Evolutionary conservation across 2,888 invertebrate species (phyloP), one percentile per base, ranked within the genome.

Genomic region (Drosophila nr. fundita): DNA sequence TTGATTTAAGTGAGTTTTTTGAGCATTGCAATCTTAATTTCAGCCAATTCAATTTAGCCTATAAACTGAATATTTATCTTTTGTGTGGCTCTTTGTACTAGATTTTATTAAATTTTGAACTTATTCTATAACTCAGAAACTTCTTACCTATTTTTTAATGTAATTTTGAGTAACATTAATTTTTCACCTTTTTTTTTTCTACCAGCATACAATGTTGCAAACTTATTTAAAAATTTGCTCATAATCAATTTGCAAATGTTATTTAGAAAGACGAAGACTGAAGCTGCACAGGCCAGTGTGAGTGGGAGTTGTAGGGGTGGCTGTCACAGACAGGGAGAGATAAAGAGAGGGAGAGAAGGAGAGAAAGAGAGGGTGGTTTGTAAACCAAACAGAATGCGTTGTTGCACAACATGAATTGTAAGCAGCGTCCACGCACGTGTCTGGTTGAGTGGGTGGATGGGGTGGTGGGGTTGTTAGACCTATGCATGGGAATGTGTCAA

Each of bases 401-500:
- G 68, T 77, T 76, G 76, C 72, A 69, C 78, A 67, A 73, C 70
- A 64, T 69, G 58, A 75, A 45, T 30, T 61, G 60, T 42, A 34
- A 69, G 40, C 48, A 50, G n/a, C 21, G 52, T 48, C 53, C 60
- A 58, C 52, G 75, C 78, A 78, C 71, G 69, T 82, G 74, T 54
- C 50, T 55, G 69, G 61, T 40, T 63, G 50, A 53, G 49, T 50
- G 50, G 53, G 36, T 50, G 18, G n/a, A 27, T 27, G 24, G 6
- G 65, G 21, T 7, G 4, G 7, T 6, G 42, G 13, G 24, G 4
- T 0, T 1, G 2, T 8, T 15, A 8, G 45, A 15, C 15, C n/a
- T n/a, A 55, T 80, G 73, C 53, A 76, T 54, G 68, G 83, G 79
- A 87, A 87, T 84, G 74, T 81, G 73, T 82, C 67, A 75, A 81